These are phyloP conservation scores for Sinhomidia bicolor DNA, from an alignment of 2,888 invertebrate genomes.

Conservation along the genomic window DNA sequence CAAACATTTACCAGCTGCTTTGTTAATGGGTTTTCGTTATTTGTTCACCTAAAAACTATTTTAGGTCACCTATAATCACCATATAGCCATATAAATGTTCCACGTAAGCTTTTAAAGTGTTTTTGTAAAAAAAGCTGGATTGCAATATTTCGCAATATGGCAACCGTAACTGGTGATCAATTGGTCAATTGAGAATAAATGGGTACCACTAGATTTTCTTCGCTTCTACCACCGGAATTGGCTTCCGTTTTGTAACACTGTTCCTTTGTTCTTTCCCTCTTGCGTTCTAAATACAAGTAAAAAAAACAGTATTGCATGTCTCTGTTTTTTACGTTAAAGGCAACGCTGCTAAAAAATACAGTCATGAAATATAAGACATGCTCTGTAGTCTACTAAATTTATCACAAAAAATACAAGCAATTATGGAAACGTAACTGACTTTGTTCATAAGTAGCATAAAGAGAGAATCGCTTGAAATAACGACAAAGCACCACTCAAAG, in stretches of 20 bases:
- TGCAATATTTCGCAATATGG: constrained; percentile 40
- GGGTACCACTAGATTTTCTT: too few species aligned
- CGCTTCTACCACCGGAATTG: constrained; percentile 59
- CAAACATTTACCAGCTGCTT: background rate
- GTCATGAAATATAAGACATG: background rate
- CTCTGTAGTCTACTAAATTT: constrained; percentile 9
- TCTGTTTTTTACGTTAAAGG: background rate
- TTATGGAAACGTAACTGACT: background rate
- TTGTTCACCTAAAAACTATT: constrained; percentile 43
- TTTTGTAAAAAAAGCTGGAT: background rate
- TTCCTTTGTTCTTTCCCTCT: background rate
- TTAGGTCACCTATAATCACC: constrained; percentile 55
- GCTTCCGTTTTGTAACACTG: constrained; percentile 51
- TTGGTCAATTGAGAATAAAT: too few species aligned
- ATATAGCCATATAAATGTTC: background rate
- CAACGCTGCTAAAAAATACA: background rate
- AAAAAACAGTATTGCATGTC: constrained; percentile 7
- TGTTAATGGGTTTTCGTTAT: background rate
- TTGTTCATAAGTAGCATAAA: background rate
- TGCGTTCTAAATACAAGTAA: background rate
- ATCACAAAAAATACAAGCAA: constrained; percentile 18
- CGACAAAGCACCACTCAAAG: too few species aligned
- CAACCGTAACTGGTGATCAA: constrained; percentile 10
- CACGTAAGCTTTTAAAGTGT: background rate
- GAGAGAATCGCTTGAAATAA: too few species aligned